These are phyloP conservation scores for Anguilla obscura DNA, from an alignment of 2,797 vertebrate genomes.

Conservation along the genomic window DNA sequence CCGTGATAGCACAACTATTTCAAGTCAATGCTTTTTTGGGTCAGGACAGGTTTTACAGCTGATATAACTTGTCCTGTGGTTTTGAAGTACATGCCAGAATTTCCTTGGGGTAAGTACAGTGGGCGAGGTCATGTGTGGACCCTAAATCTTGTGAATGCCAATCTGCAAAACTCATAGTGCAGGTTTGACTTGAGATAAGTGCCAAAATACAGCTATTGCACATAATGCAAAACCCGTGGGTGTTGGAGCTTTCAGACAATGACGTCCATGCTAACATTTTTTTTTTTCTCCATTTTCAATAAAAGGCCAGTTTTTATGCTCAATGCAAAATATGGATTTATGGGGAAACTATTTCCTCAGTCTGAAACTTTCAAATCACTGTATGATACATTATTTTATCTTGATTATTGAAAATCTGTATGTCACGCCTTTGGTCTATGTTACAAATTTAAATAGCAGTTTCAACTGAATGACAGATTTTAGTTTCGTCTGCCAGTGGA, in stretches of 20 bases:
- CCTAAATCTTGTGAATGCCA: slow-evolving; percentile 59
- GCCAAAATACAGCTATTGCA: slow-evolving; percentile 62
- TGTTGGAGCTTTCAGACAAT: slow-evolving; percentile 64
- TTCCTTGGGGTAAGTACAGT: slow-evolving; percentile 62
- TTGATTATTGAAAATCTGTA: slow-evolving; percentile 66
- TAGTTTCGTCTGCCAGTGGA: slow-evolving; percentile 73
- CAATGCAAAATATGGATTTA: slow-evolving; percentile 67
- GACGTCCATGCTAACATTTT: slow-evolving; percentile 45
- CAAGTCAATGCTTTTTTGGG: slow-evolving; percentile 58
- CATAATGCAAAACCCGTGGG: slow-evolving; percentile 67
- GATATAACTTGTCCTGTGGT: slow-evolving; percentile 76
- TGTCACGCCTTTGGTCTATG: slow-evolving; percentile 66
- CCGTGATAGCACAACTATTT: slow-evolving; percentile 74
- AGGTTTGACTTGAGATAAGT: slow-evolving; percentile 65
- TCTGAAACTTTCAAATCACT: slow-evolving; percentile 68
- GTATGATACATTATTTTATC: slow-evolving; percentile 64
- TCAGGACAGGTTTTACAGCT: slow-evolving; percentile 73
- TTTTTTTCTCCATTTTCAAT: slow-evolving; percentile 28
- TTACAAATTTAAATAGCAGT: slow-evolving; percentile 70
- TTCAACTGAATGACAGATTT: slow-evolving; percentile 60
- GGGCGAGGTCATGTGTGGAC: slow-evolving; percentile 68
- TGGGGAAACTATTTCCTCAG: slow-evolving; percentile 67
- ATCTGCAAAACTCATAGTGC: slow-evolving; percentile 68
- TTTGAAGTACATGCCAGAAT: slow-evolving; percentile 65
- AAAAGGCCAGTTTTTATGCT: slow-evolving; percentile 37